A percentile compares a stretch with the other conserved stretches of the same genome.
These are phyloP conservation scores for Pseudolycoriella hygida DNA, from an alignment of 2,888 invertebrate species.

Conservation along the genomic window DNA sequence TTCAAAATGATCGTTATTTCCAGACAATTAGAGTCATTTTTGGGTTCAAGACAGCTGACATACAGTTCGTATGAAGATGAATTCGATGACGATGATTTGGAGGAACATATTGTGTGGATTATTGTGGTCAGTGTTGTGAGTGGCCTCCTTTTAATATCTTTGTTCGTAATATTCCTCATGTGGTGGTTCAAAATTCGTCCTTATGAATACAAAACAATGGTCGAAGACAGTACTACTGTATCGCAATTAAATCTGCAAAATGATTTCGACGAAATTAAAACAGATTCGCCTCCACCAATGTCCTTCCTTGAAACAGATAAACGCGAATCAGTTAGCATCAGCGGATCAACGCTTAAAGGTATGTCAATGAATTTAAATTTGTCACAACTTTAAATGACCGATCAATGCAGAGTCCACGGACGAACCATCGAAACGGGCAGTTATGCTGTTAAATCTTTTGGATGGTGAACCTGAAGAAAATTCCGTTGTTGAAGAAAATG, in stretches of 20 bases:
- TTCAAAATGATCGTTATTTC: too few species aligned
- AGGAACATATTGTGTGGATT: neutral
- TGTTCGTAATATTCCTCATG: neutral
- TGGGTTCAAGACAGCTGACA: neutral
- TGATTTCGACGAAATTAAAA: neutral
- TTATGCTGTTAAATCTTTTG: neutral
- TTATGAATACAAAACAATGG: neutral
- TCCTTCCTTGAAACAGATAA: neutral
- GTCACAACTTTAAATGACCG: neutral
- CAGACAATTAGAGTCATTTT: neutral
- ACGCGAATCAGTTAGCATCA: neutral
- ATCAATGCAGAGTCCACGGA: neutral
- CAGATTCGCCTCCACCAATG: neutral
- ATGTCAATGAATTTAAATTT: neutral
- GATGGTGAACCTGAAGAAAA: neutral
- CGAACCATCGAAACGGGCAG: neutral
- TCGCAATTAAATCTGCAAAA: neutral
- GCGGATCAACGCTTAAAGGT: neutral
- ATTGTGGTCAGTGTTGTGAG: neutral
- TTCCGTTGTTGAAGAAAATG: neutral
- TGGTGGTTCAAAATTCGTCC: conserved; percentile 1
- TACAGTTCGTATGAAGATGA: neutral
- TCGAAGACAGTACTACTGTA: neutral
- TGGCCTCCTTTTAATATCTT: neutral
- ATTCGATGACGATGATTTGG: neutral